These are phyloP conservation scores for Habroteleia sp. DNA, from an alignment of 2,888 invertebrate species.

Conservation along the genomic window DNA sequence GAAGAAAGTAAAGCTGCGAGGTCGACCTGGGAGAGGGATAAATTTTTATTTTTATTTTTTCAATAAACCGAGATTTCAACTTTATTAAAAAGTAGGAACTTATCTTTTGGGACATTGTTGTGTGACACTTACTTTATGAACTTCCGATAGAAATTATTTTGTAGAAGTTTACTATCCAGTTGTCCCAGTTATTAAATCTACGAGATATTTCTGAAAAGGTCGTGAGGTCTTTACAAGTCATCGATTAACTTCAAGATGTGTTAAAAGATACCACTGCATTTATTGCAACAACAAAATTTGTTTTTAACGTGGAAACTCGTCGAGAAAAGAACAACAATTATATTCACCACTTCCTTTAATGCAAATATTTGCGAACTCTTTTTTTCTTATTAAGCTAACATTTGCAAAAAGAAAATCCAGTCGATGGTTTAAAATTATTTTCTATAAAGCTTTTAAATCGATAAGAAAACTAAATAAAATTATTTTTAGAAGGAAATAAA, in stretches of 20 bases:
- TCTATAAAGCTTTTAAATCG: too few species aligned
- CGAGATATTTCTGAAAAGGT: constrained; percentile 12
- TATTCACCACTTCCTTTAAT: constrained; percentile 4
- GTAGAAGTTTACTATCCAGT: constrained; percentile 20
- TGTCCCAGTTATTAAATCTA: constrained; percentile 24
- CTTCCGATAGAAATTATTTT: constrained; percentile 22
- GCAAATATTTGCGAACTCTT: too few species aligned
- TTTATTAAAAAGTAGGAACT: constrained; percentile 3
- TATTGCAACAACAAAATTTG: constrained; percentile 4
- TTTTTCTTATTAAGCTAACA: too few species aligned
- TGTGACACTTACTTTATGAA: constrained; percentile 13
- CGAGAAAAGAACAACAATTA: neutral
- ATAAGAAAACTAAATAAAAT: too few species aligned
- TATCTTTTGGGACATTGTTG: neutral
- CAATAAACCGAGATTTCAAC: constrained; percentile 9
- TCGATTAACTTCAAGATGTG: constrained; percentile 7
- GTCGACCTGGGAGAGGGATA: neutral
- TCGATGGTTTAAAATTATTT: too few species aligned
- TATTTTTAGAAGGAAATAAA: too few species aligned
- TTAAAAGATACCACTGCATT: constrained; percentile 2
- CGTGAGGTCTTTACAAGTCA: constrained; percentile 10
- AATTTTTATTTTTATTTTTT: neutral
- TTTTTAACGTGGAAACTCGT: neutral
- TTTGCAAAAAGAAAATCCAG: too few species aligned
- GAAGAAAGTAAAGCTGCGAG: neutral